phyloP scores from a whole-genome alignment of 2,888 invertebrate genomes.

The Cryptocephalus primarius region DNA sequence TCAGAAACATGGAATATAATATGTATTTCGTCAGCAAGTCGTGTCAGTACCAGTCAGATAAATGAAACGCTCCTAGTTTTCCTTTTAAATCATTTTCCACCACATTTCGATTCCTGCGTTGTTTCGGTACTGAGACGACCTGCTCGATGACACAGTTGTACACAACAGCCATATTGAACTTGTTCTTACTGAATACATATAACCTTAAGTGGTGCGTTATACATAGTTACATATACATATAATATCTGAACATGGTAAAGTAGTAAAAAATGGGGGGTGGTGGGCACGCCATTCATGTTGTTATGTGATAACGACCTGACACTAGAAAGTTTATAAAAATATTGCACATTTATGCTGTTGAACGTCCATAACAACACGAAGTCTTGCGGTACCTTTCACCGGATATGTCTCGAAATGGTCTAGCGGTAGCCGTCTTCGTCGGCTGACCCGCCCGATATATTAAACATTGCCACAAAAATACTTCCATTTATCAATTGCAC shows the following conservation, averaged over 20 bases:
- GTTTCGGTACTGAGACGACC: neutral
- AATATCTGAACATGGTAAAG: conserved; percentile 29
- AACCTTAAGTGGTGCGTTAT: conserved; percentile 13
- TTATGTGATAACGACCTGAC: conserved; percentile 39
- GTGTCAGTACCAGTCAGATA: no score
- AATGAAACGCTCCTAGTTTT: neutral
- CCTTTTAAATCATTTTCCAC: neutral
- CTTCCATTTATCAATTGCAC: conserved; percentile 29
- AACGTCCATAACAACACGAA: conserved; percentile 33
- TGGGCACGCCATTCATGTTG: conserved; percentile 31
- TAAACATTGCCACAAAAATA: conserved; percentile 33
- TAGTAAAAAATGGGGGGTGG: conserved; percentile 34
- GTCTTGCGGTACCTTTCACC: conserved; percentile 26
- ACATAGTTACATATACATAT: conserved; percentile 19
- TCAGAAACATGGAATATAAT: conserved; percentile 33
- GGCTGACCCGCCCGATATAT: conserved; percentile 18
- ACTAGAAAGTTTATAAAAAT: conserved; percentile 35
- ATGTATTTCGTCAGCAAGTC: conserved; percentile 12
- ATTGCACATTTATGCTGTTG: conserved; percentile 20
- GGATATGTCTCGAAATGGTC: conserved; percentile 41
- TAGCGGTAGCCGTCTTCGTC: conserved; percentile 25
- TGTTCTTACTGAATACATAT: conserved; percentile 15
- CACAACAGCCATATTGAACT: conserved; percentile 33
- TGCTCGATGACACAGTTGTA: conserved; percentile 29
- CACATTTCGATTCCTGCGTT: no score